A percentile compares a stretch with the other conserved stretches of the same genome.
phyloP scores from a whole-genome alignment of 2,888 invertebrate species.

The Nephrocerus scutellatus region DNA sequence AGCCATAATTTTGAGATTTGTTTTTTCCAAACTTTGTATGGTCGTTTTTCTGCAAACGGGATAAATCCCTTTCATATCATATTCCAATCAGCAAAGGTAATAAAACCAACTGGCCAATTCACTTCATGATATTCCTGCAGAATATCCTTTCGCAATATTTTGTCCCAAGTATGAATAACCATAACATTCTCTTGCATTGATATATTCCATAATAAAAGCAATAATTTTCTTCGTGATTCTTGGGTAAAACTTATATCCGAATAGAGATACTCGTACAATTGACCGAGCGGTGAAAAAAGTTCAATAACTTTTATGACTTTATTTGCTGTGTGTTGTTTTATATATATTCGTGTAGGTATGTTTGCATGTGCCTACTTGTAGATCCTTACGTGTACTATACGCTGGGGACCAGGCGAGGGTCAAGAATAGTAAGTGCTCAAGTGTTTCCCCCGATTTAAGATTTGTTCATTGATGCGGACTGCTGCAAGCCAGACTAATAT shows the following conservation, averaged over 20 bases:
- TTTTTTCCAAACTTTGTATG: too few species aligned
- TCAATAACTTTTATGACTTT: conserved; percentile 32
- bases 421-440: conserved; percentile 19
- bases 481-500: not conserved
- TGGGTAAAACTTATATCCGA: conserved; percentile 18
- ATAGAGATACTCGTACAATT: conserved; percentile 7
- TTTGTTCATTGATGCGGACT: not conserved
- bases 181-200: too few species aligned
- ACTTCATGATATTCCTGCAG: conserved; percentile 18
- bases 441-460: conserved; percentile 19
- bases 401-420: not conserved
- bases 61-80: conserved; percentile 34
- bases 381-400: too few species aligned
- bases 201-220: too few species aligned
- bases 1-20: too few species aligned
- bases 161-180: too few species aligned
- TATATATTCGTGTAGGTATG: too few species aligned
- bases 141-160: conserved; percentile 13
- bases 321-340: not conserved
- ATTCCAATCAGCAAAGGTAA: conserved; percentile 45
- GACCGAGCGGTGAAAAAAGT: conserved; percentile 16
- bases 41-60: conserved; percentile 1
- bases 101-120: conserved; percentile 43
- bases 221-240: too few species aligned
- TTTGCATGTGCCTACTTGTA: too few species aligned